phyloP scores from a whole-genome alignment of 2,888 invertebrate species.

The Drosophila atripex region DNA sequence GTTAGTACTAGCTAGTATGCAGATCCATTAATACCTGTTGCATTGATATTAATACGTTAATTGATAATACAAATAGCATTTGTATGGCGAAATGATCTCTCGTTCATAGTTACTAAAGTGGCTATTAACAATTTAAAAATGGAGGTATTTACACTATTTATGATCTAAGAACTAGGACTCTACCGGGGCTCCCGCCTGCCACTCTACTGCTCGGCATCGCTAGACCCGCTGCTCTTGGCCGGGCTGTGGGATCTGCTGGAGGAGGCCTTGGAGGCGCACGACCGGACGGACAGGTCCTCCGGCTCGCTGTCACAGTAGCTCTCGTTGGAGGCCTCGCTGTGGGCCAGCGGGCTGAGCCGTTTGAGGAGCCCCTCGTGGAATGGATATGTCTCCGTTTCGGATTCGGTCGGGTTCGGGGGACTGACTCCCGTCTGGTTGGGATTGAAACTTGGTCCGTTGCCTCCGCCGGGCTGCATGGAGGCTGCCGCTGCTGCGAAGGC shows the following conservation, averaged over 20 bases:
- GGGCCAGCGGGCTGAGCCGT: slow-evolving; percentile 77
- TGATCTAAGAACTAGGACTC: slow-evolving; percentile 31
- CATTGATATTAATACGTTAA: slow-evolving; percentile 36
- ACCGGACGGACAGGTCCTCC: slow-evolving; percentile 82
- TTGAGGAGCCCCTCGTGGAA: slow-evolving; percentile 84
- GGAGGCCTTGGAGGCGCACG: slow-evolving; percentile 68
- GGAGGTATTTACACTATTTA: slow-evolving; percentile 30
- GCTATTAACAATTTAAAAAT: slow-evolving; percentile 35
- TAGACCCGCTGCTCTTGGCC: slow-evolving; percentile 65
- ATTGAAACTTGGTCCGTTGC: slow-evolving; percentile 26
- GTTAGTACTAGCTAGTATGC: slow-evolving; percentile 40
- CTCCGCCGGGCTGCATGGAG: slow-evolving; percentile 61
- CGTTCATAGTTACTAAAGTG: slow-evolving; percentile 24
- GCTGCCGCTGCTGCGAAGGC: slow-evolving; percentile 77
- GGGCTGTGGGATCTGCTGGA: slow-evolving; percentile 77
- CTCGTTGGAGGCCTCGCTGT: slow-evolving; percentile 76
- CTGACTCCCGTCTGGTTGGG: slow-evolving; percentile 19
- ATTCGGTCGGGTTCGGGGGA: slow-evolving; percentile 10
- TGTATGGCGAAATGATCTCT: slow-evolving; percentile 31
- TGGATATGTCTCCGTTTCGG: slow-evolving; percentile 42
- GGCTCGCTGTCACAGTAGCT: slow-evolving; percentile 82
- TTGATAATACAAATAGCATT: slow-evolving; percentile 42
- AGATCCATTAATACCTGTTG: slow-evolving; percentile 45
- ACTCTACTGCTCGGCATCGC: slow-evolving; percentile 70
- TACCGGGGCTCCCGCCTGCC: not conserved